Base-by-base conservation (phyloP, 2,797 vertebrate genomes). In the Labeo calbasu region DNA sequence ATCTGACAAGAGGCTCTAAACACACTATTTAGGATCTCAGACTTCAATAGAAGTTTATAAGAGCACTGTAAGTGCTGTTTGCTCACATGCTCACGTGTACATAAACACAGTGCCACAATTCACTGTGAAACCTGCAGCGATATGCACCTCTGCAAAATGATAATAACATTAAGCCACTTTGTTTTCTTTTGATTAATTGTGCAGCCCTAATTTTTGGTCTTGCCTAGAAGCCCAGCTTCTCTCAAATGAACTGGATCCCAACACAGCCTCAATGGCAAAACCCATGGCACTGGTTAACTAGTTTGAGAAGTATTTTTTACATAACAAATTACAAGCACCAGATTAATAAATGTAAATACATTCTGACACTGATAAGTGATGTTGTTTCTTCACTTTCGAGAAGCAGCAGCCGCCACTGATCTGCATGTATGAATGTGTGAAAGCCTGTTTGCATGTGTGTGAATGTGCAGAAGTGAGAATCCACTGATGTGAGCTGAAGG, bases 401-500 rank as follows among this genome's bases (percentile, higher is more conserved):
- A 77, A 46, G 55, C 55, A 61, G n/a, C 75, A 25, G 55, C 40
- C 0, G 8, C 17, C 48, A 50, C 78, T 65, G 78, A 72, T 86
- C 83, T 81, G 79, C 5, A 43, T 65, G 53, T 50, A 23, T 43
- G 50, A 77, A 84, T 84, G 68, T 81, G 84, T 32, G 59, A 65
- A 78, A 78, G 43, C 23, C 43, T 65, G 77, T 65, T 25, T 68
- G 63, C 28, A 40, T 32, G 19, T 21, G 48, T 79, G 15, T 23
- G 71, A 75, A 51, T 63, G 68, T 51, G 36, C 53, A 83, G 70
- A 82, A 51, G 25, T 50, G 46, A 50, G 66, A 82, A 21, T 55
- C 19, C 43, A 76, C 65, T 75, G 70, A 86, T 82, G 88, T 86
- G 81, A 89, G 28, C 48, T 86, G 84, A 84, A 77, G 53, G 65